Evolutionary conservation across 2,797 vertebrate species (phyloP).

Genomic region (Pseudomugil gertrudae): DNA sequence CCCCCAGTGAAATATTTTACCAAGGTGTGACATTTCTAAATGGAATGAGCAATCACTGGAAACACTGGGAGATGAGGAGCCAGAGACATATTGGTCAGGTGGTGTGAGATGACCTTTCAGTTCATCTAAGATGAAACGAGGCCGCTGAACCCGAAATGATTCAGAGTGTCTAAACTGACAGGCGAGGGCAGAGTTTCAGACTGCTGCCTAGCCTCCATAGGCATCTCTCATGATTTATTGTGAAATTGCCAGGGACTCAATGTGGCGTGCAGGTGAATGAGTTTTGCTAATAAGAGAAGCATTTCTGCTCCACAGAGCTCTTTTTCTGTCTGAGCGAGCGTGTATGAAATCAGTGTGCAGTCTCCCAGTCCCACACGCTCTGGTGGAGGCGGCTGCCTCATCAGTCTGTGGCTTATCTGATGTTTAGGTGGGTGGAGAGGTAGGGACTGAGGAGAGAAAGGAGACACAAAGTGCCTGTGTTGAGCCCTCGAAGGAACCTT

Average conservation of each 20-base stretch:
- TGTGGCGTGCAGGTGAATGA: slow-evolving; percentile 84
- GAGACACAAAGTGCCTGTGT: slow-evolving; percentile 39
- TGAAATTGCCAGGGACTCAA: slow-evolving; percentile 81
- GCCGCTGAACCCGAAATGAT: slow-evolving; percentile 74
- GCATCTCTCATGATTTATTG: slow-evolving; percentile 78
- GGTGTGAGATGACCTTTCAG: slow-evolving; percentile 77
- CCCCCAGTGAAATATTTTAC: slow-evolving; percentile 68
- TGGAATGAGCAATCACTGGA: slow-evolving; percentile 65
- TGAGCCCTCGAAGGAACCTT: slow-evolving; percentile 40
- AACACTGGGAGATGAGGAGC: slow-evolving; percentile 54
- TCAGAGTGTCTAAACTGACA: slow-evolving; percentile 76
- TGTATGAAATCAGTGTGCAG: slow-evolving; percentile 78
- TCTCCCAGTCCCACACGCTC: slow-evolving; percentile 73
- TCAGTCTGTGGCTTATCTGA: slow-evolving; percentile 75
- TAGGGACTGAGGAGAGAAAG: slow-evolving; percentile 53
- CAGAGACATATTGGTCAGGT: slow-evolving; percentile 69
- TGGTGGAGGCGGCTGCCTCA: slow-evolving; percentile 75
- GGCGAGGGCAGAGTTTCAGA: slow-evolving; percentile 68
- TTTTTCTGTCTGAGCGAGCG: slow-evolving; percentile 80
- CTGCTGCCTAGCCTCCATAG: slow-evolving; percentile 59
- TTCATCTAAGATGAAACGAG: slow-evolving; percentile 72
- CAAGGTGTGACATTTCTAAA: slow-evolving; percentile 74
- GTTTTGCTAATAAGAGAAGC: slow-evolving; percentile 83
- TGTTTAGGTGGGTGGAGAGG: slow-evolving; percentile 72
- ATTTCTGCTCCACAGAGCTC: slow-evolving; percentile 82